phyloP scores from a whole-genome alignment of 1,140 invertebrate species.

The Druon quercuslanigerum region DNA sequence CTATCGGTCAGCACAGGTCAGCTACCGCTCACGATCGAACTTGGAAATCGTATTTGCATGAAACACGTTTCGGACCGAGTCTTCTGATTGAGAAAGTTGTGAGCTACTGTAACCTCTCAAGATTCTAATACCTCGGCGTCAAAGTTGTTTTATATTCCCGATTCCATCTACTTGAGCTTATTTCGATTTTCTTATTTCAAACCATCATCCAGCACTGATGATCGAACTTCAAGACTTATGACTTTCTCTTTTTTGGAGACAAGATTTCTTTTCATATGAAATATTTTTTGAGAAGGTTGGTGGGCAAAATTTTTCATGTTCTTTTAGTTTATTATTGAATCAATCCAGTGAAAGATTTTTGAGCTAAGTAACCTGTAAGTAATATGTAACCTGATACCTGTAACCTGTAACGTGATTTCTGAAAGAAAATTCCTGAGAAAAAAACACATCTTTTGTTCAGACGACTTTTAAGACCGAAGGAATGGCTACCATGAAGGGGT shows the following conservation, averaged over 20 bases:
- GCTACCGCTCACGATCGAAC: constrained; percentile 53
- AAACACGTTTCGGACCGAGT: constrained; percentile 45
- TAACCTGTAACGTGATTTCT: too few relatives aligned
- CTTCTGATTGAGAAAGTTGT: constrained; percentile 36
- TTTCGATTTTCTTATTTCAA: neutral
- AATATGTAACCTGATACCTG: too few relatives aligned
- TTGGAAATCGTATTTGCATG: constrained; percentile 56
- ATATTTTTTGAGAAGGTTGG: too few relatives aligned
- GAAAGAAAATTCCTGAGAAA: too few relatives aligned
- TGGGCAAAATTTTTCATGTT: too few relatives aligned
- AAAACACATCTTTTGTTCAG: too few relatives aligned
- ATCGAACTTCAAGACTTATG: neutral
- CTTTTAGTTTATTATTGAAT: too few relatives aligned
- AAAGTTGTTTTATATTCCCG: neutral
- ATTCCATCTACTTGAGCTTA: neutral
- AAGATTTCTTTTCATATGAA: neutral
- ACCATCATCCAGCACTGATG: too few relatives aligned
- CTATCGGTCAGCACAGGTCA: constrained; percentile 48
- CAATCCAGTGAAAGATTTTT: too few relatives aligned
- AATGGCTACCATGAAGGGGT: too few relatives aligned
- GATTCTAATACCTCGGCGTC: constrained; percentile 5
- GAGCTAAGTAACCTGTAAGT: too few relatives aligned
- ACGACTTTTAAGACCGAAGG: too few relatives aligned
- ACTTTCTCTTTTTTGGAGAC: neutral
- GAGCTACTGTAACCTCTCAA: neutral